Evolutionary conservation across 2,888 invertebrate species (phyloP), one percentile per base, ranked within the genome.

Genomic region (Ellobium chinense): DNA sequence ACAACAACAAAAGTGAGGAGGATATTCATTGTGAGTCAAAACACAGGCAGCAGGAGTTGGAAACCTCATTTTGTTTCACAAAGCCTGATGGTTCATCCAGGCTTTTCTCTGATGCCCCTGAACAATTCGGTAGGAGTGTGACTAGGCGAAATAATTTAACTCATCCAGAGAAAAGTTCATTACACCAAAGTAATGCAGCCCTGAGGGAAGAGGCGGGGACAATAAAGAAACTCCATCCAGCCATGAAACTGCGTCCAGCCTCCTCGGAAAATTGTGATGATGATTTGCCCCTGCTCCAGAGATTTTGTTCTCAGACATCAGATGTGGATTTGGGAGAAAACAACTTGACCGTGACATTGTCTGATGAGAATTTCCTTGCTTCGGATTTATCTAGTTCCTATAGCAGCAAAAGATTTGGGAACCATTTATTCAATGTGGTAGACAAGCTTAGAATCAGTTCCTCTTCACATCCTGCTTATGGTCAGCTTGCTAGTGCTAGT

Each of bases 261-360:
- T 68, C 74, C 29, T 27, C 3, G n/a, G 80, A 80, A 46, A 29
- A 60, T 56, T 58, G 73, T 31, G 24, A n/a, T 37, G 80, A 80
- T 74, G 65, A 39, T 1, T 5, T 74, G 18, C 80, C 80, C 24
- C 65, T 80, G 60, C 74, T 80, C 24, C 31, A 58, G 34, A 56
- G 74, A 34, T 74, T 80, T 66, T 66, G 68, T 37, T 80, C 80
- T 29, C 68, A 74, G n/a, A 68, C 24, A 39, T 80, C 80, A 18
- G 80, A 80, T 74, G 80, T 68, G 58, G 74, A 73, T 31, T 56
- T 66, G 21, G 80, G 80, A 46, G 74, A 66, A 36, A 74, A 31
- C 54, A 80, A 80, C 46, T 21, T 68, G 31, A 74, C 62, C 5
- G 3, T 80, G 2, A 74, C 80, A 21, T 37, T 80, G n/a, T 80